These are phyloP conservation scores for Takifugu flavidus DNA, from an alignment of 2,113 vertebrate genomes.

Conservation along the genomic window DNA sequence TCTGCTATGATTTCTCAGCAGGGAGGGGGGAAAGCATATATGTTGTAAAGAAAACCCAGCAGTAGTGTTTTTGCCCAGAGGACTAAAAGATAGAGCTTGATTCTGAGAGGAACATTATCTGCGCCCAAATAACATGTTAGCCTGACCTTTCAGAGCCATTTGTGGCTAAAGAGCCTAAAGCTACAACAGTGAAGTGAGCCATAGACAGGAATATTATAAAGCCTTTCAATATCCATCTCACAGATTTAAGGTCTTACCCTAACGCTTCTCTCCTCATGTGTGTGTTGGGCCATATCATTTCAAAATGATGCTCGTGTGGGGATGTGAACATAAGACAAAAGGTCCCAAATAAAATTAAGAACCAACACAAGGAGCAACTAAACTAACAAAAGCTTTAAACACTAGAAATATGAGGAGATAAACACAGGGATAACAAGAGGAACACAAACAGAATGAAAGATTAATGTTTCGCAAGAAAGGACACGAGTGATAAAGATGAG, in stretches of 20 bases:
- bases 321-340: not conserved
- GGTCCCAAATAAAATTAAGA: too few relatives aligned
- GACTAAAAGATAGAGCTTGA: conserved; percentile 32
- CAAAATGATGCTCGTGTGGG: conserved; percentile 8
- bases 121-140: conserved; percentile 38
- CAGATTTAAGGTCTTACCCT: conserved; percentile 27
- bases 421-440: too few relatives aligned
- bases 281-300: conserved; percentile 28
- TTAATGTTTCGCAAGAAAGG: too few relatives aligned
- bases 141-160: conserved; percentile 51
- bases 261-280: not conserved
- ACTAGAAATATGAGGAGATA: too few relatives aligned
- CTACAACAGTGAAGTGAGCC: conserved; percentile 26
- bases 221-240: conserved; percentile 41
- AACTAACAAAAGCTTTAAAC: not conserved
- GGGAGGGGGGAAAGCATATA: not conserved
- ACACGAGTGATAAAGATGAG: too few relatives aligned
- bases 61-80: conserved; percentile 2
- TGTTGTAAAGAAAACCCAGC: conserved; percentile 11
- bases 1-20: not conserved
- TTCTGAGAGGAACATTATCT: conserved; percentile 34
- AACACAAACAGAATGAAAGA: too few relatives aligned
- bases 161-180: conserved; percentile 35
- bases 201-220: conserved; percentile 32
- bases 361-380: not conserved